Conservation (phyloP, 2,797 vertebrate species). For the Parambassis ranga region DNA sequence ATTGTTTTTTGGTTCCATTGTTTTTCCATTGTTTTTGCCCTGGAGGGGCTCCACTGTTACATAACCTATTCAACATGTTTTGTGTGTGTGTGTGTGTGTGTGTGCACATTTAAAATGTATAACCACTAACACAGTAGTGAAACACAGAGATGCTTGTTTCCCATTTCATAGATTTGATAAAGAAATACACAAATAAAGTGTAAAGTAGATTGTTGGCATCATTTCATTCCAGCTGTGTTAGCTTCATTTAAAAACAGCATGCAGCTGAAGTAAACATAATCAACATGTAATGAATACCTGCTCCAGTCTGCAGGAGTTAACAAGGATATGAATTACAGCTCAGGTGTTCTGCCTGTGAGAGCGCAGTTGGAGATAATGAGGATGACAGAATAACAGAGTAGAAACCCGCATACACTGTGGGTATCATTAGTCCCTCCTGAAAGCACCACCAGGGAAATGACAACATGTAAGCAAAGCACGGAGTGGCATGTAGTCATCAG, state of each 20-base stretch:
- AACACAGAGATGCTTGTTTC: neutral
- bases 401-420: neutral
- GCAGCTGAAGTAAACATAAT: slow-evolving; percentile 36
- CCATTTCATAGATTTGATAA: neutral
- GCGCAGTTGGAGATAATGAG: slow-evolving; percentile 31
- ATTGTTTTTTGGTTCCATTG: too few relatives aligned
- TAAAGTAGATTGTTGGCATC: neutral
- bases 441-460: slow-evolving; percentile 1
- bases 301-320: slow-evolving; percentile 35
- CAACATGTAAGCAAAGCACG: slow-evolving; percentile 3
- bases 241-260: slow-evolving; percentile 42
- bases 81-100: too few relatives aligned
- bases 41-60: neutral
- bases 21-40: too few relatives aligned
- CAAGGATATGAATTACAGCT: slow-evolving; percentile 36
- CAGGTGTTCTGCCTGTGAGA: slow-evolving; percentile 34
- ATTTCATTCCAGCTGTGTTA: slow-evolving; percentile 26
- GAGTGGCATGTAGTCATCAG: slow-evolving; percentile 7
- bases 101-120: too few relatives aligned
- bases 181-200: slow-evolving; percentile 8
- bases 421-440: slow-evolving; percentile 24
- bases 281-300: slow-evolving; percentile 30
- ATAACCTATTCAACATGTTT: neutral
- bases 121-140: neutral
- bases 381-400: slow-evolving; percentile 7